phyloP scores from a whole-genome alignment of 2,797 vertebrate species.

The Spizella passerina region DNA sequence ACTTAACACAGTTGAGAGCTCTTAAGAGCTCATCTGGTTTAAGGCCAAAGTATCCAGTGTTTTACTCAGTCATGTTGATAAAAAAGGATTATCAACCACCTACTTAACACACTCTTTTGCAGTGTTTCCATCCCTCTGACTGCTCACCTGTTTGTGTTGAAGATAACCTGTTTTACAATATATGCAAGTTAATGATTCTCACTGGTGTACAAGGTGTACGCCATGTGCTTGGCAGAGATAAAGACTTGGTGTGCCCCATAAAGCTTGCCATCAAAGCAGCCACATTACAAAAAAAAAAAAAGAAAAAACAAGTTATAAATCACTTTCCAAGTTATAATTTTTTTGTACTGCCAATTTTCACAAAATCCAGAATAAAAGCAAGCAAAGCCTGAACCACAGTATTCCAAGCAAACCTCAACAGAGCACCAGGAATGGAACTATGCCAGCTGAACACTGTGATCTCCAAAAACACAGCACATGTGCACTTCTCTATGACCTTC shows the following conservation, averaged over 20 bases:
- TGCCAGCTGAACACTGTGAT: not conserved
- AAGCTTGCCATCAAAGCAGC: not conserved
- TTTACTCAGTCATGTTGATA: not conserved
- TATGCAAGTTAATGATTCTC: conserved; percentile 49
- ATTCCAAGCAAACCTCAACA: not conserved
- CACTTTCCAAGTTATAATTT: no score
- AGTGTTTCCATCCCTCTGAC: not conserved
- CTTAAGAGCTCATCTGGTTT: not conserved
- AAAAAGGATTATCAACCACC: conserved; percentile 24
- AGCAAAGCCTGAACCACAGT: not conserved
- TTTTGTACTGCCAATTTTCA: not conserved
- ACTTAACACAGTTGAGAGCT: not conserved
- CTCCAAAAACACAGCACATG: not conserved
- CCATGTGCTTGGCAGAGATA: not conserved
- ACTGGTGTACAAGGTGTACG: not conserved
- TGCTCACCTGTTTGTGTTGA: not conserved
- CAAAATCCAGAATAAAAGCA: not conserved
- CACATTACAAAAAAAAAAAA: not conserved
- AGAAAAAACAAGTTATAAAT: not conserved
- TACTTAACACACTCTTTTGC: not conserved
- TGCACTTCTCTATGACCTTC: not conserved
- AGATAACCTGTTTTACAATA: conserved; percentile 8
- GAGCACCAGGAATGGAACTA: not conserved
- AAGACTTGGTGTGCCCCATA: not conserved
- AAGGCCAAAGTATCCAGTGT: conserved; percentile 11